Percentiles rank a stretch among this genome's conserved stretches.
phyloP scores from a whole-genome alignment of 2,888 invertebrate species.

The Ophraella communa region DNA sequence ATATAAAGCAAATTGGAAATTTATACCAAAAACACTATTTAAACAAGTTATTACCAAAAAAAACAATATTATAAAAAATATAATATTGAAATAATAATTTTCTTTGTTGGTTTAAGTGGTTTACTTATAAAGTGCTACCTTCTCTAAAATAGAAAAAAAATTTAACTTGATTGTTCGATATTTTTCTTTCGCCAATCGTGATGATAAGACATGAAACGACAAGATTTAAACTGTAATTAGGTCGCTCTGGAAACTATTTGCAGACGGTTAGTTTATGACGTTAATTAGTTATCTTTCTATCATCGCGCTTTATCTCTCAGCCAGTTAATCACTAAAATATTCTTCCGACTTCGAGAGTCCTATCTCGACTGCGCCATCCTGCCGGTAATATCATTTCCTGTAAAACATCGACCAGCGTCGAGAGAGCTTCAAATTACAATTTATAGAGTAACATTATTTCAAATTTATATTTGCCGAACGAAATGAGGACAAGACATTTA shows the following conservation, averaged over 20 bases:
- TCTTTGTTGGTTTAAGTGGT: too few species aligned
- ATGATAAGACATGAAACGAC: not conserved
- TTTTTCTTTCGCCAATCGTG: too few species aligned
- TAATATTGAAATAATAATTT: too few species aligned
- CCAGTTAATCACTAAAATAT: conserved; percentile 47
- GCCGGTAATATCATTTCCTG: conserved; percentile 49
- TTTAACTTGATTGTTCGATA: too few species aligned
- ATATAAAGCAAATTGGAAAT: too few species aligned
- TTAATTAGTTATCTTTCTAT: conserved; percentile 35
- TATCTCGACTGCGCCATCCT: conserved; percentile 44
- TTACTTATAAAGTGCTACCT: too few species aligned
- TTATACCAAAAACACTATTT: too few species aligned
- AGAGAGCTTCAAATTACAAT: conserved; percentile 37
- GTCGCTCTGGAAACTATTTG: conserved; percentile 1
- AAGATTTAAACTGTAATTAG: conserved; percentile 5
- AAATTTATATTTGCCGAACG: conserved; percentile 35
- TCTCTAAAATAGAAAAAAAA: too few species aligned
- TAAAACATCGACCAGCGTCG: conserved; percentile 34
- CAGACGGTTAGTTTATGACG: conserved; percentile 2
- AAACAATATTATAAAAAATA: too few species aligned
- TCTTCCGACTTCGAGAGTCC: conserved; percentile 42
- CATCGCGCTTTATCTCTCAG: conserved; percentile 34
- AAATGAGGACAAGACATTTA: conserved; percentile 28
- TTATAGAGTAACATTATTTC: conserved; percentile 34
- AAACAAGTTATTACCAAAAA: too few species aligned